A percentile compares a stretch with the other conserved stretches of the same genome.
phyloP scores from a whole-genome alignment of 2,113 vertebrate species.

The Poeciliopsis occidentalis region DNA sequence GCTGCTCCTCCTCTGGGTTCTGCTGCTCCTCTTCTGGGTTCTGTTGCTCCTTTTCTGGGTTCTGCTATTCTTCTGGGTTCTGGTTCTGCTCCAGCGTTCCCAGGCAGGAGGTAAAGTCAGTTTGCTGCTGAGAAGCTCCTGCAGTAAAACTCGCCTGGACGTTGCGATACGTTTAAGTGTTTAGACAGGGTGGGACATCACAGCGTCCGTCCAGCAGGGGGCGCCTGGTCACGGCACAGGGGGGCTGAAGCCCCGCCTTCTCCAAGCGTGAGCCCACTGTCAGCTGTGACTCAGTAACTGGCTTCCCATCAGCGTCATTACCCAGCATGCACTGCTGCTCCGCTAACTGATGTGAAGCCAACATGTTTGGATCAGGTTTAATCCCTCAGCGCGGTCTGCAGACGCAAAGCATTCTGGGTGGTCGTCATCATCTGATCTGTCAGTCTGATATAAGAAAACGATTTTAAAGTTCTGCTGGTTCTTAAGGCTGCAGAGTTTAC shows the following conservation, averaged over 20 bases:
- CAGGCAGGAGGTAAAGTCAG: too few species aligned
- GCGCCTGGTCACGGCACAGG: background rate
- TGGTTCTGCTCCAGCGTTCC: too few species aligned
- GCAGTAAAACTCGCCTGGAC: too few species aligned
- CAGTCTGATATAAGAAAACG: background rate
- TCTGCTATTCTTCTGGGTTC: too few species aligned
- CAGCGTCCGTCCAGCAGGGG: background rate
- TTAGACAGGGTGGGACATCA: background rate
- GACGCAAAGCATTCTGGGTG: conserved; percentile 32
- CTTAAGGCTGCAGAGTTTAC: background rate
- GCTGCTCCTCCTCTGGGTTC: too few species aligned
- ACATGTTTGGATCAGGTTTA: conserved; percentile 18
- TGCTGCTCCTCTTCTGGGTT: too few species aligned
- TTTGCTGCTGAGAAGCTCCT: too few species aligned
- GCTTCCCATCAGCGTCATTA: conserved; percentile 36
- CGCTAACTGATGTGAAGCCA: conserved; percentile 10
- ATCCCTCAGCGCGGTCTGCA: conserved; percentile 24
- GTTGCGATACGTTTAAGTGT: too few species aligned
- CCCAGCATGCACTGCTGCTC: conserved; percentile 44
- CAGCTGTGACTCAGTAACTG: background rate
- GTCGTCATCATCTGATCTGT: background rate
- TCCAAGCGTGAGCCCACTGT: background rate
- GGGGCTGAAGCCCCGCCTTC: conserved; percentile 10
- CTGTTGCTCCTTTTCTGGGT: too few species aligned
- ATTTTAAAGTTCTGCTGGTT: too few species aligned